Evolutionary conservation across 2,113 vertebrate genomes (phyloP).

Genomic region (Varanus komodoensis): DNA sequence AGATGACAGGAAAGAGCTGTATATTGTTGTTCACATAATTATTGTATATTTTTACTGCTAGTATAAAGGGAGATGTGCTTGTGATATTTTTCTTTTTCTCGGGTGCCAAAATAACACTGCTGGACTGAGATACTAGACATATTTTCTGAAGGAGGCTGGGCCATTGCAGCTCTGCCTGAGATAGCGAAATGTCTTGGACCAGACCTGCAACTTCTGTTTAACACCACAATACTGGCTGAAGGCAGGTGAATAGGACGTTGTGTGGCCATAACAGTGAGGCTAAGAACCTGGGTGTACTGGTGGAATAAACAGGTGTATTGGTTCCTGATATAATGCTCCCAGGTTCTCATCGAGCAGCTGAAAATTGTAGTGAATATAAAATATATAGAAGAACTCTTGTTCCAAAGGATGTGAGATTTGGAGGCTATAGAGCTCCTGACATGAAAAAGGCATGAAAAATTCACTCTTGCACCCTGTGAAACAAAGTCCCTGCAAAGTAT

Average conservation of each 20-base stretch:
- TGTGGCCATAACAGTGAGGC: neutral
- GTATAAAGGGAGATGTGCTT: no score
- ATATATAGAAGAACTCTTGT: neutral
- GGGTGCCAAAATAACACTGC: no score
- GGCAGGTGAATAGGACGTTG: neutral
- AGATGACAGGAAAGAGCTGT: no score
- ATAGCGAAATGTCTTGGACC: neutral
- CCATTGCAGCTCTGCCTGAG: neutral
- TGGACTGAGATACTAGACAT: no score
- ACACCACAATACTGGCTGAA: neutral
- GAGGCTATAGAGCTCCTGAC: no score
- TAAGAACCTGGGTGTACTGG: neutral
- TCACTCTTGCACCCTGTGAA: neutral
- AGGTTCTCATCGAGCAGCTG: neutral
- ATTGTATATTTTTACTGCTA: no score
- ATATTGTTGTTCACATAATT: no score
- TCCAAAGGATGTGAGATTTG: neutral
- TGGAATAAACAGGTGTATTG: neutral
- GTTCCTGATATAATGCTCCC: neutral
- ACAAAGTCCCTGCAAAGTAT: neutral
- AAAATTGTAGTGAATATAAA: neutral
- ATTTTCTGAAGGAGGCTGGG: no score
- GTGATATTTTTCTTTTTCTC: no score
- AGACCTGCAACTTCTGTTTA: neutral
- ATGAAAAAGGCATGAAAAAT: neutral